Conservation (phyloP, 2,888 invertebrate genomes). For the Palloptera scutellata region DNA sequence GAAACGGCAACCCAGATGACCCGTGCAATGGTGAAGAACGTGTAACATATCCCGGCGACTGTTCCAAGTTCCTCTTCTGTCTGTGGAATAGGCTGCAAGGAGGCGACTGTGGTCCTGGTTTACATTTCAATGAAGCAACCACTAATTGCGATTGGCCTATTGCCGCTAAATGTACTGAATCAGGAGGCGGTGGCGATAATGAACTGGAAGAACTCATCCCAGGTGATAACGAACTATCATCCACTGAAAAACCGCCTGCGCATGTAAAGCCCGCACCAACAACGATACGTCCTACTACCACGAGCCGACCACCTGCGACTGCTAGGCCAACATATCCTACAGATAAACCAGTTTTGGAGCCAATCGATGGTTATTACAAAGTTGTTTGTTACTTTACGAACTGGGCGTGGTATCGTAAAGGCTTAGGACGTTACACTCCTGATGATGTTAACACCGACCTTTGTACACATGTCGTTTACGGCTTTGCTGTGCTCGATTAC, state of each 20-base stretch:
- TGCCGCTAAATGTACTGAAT: constrained; percentile 68
- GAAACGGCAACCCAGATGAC: constrained; percentile 62
- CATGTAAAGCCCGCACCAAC: constrained; percentile 48
- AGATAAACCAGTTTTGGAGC: constrained; percentile 61
- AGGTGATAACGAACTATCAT: constrained; percentile 28
- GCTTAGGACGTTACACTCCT: constrained; percentile 82
- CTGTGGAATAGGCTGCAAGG: constrained; percentile 80
- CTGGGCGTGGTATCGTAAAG: constrained; percentile 91
- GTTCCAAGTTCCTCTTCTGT: constrained; percentile 78
- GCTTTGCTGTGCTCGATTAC: constrained; percentile 89
- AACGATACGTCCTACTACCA: constrained; percentile 46
- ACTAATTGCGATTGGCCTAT: constrained; percentile 79
- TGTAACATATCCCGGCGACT: constrained; percentile 73
- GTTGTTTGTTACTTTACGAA: constrained; percentile 92
- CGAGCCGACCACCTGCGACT: constrained; percentile 52
- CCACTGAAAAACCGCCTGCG: constrained; percentile 36
- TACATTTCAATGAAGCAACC: constrained; percentile 76
- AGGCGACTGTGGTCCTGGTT: constrained; percentile 74
- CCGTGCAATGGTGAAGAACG: constrained; percentile 73
- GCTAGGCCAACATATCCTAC: constrained; percentile 56
- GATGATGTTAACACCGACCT: constrained; percentile 86
- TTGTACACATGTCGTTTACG: constrained; percentile 93
- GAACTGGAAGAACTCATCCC: constrained; percentile 32
- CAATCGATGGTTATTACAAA: constrained; percentile 75
- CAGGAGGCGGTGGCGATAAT: constrained; percentile 29